Conservation (phyloP, 2,888 invertebrate species). For the Lycophotia porphyrea region DNA sequence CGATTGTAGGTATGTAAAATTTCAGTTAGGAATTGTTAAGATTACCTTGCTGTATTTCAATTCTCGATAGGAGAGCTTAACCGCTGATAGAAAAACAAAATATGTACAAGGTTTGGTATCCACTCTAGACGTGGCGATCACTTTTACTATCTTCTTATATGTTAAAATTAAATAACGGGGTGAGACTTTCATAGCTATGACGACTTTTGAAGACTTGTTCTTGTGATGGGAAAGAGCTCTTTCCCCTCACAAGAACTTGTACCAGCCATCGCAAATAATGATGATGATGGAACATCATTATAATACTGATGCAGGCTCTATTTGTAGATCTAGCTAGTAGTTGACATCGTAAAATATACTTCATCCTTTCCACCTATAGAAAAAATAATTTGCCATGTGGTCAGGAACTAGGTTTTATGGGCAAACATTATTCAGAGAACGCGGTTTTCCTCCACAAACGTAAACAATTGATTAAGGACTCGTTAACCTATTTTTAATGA, state of each 20-base stretch:
- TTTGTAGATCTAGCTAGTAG: not conserved
- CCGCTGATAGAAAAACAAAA: slow-evolving; percentile 14
- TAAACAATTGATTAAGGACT: slow-evolving; percentile 78
- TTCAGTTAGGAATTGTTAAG: slow-evolving; percentile 20
- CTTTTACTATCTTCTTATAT: slow-evolving; percentile 10
- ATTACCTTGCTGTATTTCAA: slow-evolving; percentile 33
- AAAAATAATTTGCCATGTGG: slow-evolving; percentile 31
- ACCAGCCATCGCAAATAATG: not conserved
- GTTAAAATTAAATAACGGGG: not conserved
- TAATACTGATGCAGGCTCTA: not conserved
- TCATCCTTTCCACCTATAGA: slow-evolving; percentile 4
- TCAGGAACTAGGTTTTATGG: slow-evolving; percentile 43
- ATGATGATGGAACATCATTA: not conserved
- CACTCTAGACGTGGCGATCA: not conserved
- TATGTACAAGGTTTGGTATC: not conserved
- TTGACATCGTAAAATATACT: not conserved
- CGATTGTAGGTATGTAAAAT: slow-evolving; percentile 45
- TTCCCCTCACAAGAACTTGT: not conserved
- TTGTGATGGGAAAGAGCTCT: no score
- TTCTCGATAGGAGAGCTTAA: not conserved
- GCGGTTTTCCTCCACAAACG: slow-evolving; percentile 75
- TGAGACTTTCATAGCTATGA: not conserved
- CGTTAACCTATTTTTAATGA: slow-evolving; percentile 69
- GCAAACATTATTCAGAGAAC: slow-evolving; percentile 37
- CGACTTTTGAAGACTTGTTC: not conserved